Percentiles rank a stretch among this genome's conserved stretches.
Evolutionary conservation across 2,888 invertebrate species (phyloP).

Genomic region (Mythimna albipuncta): DNA sequence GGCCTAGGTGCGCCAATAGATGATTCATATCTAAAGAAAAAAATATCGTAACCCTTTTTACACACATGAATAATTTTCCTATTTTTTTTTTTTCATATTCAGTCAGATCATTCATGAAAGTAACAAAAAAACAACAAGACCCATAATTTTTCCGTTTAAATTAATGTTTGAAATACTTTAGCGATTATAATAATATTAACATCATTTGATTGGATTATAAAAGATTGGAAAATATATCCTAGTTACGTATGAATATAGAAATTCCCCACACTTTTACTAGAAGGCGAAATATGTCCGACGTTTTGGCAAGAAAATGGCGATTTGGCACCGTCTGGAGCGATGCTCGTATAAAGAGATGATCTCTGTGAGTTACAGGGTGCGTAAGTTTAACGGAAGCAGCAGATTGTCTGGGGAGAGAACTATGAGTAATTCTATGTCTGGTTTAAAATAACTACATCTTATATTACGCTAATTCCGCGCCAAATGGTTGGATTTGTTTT

Average conservation of each 20-base stretch:
- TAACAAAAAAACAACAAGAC: no score
- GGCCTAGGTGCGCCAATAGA: no score
- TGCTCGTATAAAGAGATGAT: conserved; percentile 44
- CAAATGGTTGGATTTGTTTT: no score
- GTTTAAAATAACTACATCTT: not conserved
- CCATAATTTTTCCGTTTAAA: no score
- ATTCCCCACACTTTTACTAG: conserved; percentile 17
- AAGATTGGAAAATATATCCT: not conserved
- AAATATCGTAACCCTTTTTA: no score
- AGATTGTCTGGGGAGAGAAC: conserved; percentile 2
- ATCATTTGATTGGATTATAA: not conserved
- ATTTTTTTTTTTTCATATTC: no score
- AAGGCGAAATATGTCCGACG: conserved; percentile 28
- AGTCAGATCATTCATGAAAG: no score
- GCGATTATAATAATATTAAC: not conserved
- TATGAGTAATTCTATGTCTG: conserved; percentile 16
- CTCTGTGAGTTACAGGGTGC: conserved; percentile 26
- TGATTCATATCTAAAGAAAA: no score
- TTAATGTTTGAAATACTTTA: not conserved
- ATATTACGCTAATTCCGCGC: no score
- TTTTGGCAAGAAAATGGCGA: conserved; percentile 53
- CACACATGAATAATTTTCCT: no score
- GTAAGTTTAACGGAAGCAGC: conserved; percentile 16
- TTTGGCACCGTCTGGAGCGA: conserved; percentile 50
- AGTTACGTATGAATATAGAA: conserved; percentile 24